Base-by-base conservation (phyloP, 2,888 invertebrate genomes). In the Callimorpha dominula region DNA sequence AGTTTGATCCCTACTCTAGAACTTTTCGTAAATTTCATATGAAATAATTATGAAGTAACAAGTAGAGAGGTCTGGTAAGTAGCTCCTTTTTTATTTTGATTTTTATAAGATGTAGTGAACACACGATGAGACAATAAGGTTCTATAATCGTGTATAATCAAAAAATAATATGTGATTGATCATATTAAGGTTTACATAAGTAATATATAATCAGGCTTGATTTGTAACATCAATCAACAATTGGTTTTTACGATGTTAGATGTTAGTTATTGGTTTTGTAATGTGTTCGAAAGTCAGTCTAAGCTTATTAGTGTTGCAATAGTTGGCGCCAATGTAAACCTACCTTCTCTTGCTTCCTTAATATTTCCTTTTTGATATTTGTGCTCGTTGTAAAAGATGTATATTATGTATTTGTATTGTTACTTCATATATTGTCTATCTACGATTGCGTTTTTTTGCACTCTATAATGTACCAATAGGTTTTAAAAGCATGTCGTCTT, bases 181-280 rank as follows among this genome's bases (percentile, higher is more conserved):
- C n/a, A 49, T 71, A 74, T 71, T 80, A 75, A 60, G 43, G 49
- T 73, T 80, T 82, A 80, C 63, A 74, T 74, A 77, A 78, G 75
- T 78, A 72, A 78, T 20, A 3, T 31, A 31, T 0, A 57, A 77
- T 77, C 62, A 68, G 43, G 65, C 4, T 73, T n/a, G 60, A 71
- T 77, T 73, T 72, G 74, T 72, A 75, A 79, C 14, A 68, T 65
- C 73, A 70, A 73, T 75, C 71, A 65, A 66, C 15, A 57, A 54
- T 57, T 57, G 52, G 69, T 64, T 69, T 75, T 64, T 66, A 49
- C 62, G 54, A 52, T 67, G 54, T 52, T 49, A 60, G n/a, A 52
- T 67, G 54, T 52, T 49, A 60, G n/a, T 40, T 49, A 20, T 42
- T 31, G 3, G 52, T 73, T 69, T 69, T 66, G 69, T 52, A 69